Conservation (phyloP, 1,140 invertebrate species). For the Heterodera carotae region DNA sequence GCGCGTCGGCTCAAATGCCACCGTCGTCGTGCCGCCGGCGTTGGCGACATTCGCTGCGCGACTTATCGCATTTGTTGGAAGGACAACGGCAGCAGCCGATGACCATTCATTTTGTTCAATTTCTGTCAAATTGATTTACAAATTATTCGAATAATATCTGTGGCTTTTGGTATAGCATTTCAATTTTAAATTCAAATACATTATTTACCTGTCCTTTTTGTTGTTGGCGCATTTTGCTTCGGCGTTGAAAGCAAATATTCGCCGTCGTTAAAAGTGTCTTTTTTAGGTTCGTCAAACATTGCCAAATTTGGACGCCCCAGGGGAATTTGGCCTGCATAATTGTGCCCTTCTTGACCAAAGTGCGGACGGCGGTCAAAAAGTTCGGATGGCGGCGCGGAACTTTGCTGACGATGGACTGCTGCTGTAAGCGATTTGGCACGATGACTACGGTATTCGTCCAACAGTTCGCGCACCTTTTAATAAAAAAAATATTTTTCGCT, state of each 20-base stretch:
- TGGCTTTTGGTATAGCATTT: background rate
- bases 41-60: too few species aligned
- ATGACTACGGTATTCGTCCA: background rate
- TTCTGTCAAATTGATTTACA: background rate
- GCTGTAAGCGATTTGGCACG: background rate
- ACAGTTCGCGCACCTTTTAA: slow-evolving; percentile 10
- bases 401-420: background rate
- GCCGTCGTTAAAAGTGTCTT: too few species aligned
- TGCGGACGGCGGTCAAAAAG: background rate
- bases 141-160: background rate
- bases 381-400: background rate
- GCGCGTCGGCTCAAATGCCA: background rate
- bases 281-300: background rate
- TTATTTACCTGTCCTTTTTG: background rate
- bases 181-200: background rate
- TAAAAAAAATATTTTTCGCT: background rate
- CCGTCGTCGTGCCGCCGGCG: too few species aligned
- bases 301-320: background rate
- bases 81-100: background rate
- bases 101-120: background rate
- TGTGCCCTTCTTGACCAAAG: background rate
- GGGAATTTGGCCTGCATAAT: background rate
- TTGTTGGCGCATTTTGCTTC: background rate
- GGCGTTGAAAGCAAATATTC: too few species aligned
- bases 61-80: background rate